Conservation (phyloP, 2,113 vertebrate genomes). For the Orcinus orca region DNA sequence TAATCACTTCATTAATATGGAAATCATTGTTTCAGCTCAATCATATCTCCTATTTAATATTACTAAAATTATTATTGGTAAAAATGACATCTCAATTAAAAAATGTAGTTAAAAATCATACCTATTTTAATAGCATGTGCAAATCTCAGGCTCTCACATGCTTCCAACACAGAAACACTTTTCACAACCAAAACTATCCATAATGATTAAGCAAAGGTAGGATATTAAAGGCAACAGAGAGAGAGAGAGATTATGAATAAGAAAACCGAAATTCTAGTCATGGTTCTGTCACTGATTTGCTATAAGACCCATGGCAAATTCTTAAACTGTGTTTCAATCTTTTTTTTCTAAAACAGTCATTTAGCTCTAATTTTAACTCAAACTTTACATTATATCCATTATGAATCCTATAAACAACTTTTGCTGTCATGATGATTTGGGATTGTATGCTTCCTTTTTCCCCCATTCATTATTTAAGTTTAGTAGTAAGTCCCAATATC, state of each 20-base stretch:
- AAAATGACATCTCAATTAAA: slow-evolving; percentile 7
- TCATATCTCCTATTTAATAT: background rate
- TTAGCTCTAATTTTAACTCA: slow-evolving; percentile 25
- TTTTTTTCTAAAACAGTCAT: background rate
- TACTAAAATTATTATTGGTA: background rate
- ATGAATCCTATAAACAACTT: slow-evolving; percentile 15
- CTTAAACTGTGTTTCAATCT: background rate
- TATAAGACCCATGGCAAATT: background rate
- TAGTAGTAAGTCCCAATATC: background rate
- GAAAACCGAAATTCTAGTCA: slow-evolving; percentile 12
- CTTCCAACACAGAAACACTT: slow-evolving; percentile 11
- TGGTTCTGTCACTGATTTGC: background rate
- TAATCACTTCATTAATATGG: background rate
- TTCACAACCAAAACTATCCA: slow-evolving; percentile 3
- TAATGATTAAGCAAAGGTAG: background rate
- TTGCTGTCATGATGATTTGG: background rate
- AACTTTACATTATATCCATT: background rate
- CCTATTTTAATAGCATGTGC: background rate
- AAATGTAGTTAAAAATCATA: background rate
- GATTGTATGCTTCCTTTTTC: background rate
- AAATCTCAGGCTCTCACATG: background rate
- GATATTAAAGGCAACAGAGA: background rate
- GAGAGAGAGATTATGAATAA: background rate
- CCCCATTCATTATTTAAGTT: background rate
- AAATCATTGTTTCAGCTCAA: background rate